Conservation (phyloP, 2,888 invertebrate genomes). For the Drosophila atripex region DNA sequence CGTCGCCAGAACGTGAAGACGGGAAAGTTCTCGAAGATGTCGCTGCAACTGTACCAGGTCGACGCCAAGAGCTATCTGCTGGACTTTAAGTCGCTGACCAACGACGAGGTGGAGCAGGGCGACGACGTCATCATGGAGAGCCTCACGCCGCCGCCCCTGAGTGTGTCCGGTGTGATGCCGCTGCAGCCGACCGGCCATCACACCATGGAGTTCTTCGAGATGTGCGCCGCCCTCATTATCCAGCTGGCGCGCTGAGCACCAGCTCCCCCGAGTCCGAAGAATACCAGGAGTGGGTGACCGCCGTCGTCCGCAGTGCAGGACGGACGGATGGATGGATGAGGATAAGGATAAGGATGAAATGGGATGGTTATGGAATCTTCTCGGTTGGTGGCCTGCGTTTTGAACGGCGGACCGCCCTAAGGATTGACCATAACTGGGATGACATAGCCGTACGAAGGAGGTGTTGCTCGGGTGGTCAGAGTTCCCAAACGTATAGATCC, state of each 20-base stretch:
- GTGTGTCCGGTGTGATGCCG: constrained; percentile 77
- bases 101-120: constrained; percentile 87
- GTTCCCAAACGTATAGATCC: background rate
- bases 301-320: background rate
- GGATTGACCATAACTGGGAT: constrained; percentile 24
- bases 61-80: constrained; percentile 98
- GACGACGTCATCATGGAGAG: constrained; percentile 84
- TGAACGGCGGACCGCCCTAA: constrained; percentile 21
- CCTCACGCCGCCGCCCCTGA: constrained; percentile 82
- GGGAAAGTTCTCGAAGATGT: constrained; percentile 97
- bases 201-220: constrained; percentile 99
- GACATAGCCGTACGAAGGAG: constrained; percentile 6
- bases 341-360: background rate
- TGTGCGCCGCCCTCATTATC: constrained; percentile 99
- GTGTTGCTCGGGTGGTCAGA: background rate
- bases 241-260: constrained; percentile 93
- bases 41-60: constrained; percentile 98
- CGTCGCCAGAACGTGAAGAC: constrained; percentile 94
- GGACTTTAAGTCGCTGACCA: constrained; percentile 97
- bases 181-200: constrained; percentile 90
- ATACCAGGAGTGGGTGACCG: background rate
- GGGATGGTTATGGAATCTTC: constrained; percentile 22
- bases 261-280: background rate
- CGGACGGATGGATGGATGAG: background rate
- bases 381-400: constrained; percentile 19